Evolutionary conservation across 2,888 invertebrate genomes (phyloP).

Genomic region (Gymnoscelis rufifasciata): DNA sequence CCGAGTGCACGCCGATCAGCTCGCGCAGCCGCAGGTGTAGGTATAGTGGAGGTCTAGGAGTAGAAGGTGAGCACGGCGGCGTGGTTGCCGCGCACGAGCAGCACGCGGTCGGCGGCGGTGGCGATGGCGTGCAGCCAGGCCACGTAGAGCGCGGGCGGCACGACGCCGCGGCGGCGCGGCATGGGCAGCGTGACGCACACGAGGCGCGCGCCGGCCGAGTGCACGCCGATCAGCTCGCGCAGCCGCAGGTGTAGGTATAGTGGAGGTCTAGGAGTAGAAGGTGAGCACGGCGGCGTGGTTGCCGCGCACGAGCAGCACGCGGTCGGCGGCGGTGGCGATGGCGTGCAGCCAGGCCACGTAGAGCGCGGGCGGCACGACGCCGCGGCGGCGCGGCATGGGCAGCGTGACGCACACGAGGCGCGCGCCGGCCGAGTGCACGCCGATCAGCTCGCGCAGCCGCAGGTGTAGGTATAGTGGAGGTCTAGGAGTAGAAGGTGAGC

Average conservation of each 20-base stretch:
- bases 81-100: constrained; percentile 93
- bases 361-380: constrained; percentile 90
- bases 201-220: no score
- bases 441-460: no score
- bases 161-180: constrained; percentile 83
- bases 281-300: constrained; percentile 94
- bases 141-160: constrained; percentile 91
- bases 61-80: constrained; percentile 94
- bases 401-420: constrained; percentile 96
- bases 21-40: no score
- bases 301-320: constrained; percentile 90
- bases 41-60: constrained; percentile 74
- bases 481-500: constrained; percentile 92
- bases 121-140: constrained; percentile 63
- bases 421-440: no score
- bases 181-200: no score
- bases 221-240: no score
- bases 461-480: no score
- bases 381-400: constrained; percentile 92
- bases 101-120: constrained; percentile 74
- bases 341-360: constrained; percentile 80
- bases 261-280: constrained; percentile 86
- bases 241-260: no score
- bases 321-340: constrained; percentile 53
- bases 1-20: no score